Conservation (phyloP, 2,797 vertebrate species). For the Trachops cirrhosus region DNA sequence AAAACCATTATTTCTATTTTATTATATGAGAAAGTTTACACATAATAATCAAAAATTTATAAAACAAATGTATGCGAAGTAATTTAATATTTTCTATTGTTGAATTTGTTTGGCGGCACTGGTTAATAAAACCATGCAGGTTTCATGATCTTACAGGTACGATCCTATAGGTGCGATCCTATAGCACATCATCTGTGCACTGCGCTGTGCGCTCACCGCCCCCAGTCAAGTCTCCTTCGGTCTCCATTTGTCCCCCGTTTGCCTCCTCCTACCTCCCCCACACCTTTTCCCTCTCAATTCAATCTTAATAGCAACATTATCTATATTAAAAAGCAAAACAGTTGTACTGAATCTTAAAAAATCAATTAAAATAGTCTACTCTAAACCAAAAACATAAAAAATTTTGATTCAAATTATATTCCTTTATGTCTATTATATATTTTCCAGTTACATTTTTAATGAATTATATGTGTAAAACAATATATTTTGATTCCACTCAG, state of each 20-base stretch:
- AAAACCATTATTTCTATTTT: neutral
- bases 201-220: rapidly evolving
- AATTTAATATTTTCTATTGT: neutral
- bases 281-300: neutral
- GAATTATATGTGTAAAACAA: neutral
- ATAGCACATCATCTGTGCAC: rapidly evolving
- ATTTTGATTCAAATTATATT: neutral
- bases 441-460: neutral
- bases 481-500: neutral
- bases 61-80: neutral
- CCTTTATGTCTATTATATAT: neutral
- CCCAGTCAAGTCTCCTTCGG: neutral
- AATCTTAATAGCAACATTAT: neutral
- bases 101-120: neutral
- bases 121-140: neutral
- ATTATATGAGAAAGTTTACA: neutral
- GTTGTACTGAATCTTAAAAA: neutral
- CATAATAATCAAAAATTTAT: neutral
- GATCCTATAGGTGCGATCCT: neutral
- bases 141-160: neutral
- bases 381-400: neutral
- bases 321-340: neutral
- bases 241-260: neutral
- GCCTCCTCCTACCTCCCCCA: neutral
- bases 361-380: neutral